phyloP scores from a whole-genome alignment of 1,140 invertebrate species.

The Drosophila melanogaster region DNA sequence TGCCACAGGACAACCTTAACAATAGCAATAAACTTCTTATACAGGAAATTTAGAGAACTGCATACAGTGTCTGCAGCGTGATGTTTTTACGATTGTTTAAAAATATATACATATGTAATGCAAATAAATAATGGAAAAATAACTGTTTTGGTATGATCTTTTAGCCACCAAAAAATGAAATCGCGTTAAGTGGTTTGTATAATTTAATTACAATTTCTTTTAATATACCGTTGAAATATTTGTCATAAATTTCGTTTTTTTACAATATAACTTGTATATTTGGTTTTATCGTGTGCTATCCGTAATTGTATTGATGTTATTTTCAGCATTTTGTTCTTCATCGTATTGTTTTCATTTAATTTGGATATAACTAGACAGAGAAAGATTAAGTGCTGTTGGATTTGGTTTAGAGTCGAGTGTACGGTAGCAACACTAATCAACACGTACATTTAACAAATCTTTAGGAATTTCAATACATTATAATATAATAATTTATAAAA shows the following conservation, averaged over 20 bases:
- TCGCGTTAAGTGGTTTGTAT: background rate
- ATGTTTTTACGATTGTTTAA: background rate
- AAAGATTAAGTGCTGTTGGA: slow-evolving; percentile 45
- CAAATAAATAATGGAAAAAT: background rate
- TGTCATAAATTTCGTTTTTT: slow-evolving; percentile 50
- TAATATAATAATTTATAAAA: slow-evolving; percentile 66
- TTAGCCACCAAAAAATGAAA: slow-evolving; percentile 21
- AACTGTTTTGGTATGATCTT: slow-evolving; percentile 31
- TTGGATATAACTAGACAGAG: slow-evolving; percentile 51
- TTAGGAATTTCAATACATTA: slow-evolving; percentile 70
- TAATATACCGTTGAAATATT: slow-evolving; percentile 56
- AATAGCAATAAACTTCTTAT: slow-evolving; percentile 61
- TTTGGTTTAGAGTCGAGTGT: slow-evolving; percentile 44
- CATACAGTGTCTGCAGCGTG: background rate
- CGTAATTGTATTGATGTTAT: slow-evolving; percentile 31
- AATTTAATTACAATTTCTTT: slow-evolving; percentile 32
- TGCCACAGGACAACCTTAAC: slow-evolving; percentile 36
- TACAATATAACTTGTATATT: slow-evolving; percentile 63
- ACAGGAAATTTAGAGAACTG: slow-evolving; percentile 45
- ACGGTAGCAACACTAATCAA: slow-evolving; percentile 67
- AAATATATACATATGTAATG: background rate
- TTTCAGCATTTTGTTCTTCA: slow-evolving; percentile 42
- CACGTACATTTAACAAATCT: slow-evolving; percentile 66
- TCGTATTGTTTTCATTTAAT: slow-evolving; percentile 20
- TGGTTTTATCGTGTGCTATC: slow-evolving; percentile 18